Base-by-base conservation (phyloP, 1,140 invertebrate genomes). In the Drosophila kohkoa region DNA sequence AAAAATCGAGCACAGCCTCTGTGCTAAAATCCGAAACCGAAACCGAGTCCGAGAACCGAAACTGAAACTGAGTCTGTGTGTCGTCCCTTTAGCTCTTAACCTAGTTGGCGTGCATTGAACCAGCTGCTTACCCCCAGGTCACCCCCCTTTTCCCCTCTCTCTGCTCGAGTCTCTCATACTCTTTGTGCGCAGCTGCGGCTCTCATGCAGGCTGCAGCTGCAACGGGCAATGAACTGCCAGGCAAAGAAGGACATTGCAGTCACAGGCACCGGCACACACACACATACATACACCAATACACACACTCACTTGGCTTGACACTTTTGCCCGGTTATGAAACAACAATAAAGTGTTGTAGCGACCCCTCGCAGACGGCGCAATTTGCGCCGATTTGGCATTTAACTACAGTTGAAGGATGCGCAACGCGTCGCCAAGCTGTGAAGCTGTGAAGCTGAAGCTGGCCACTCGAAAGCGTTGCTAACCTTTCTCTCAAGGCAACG, bases 51-150 rank as follows among this genome's bases (percentile, higher is more conserved):
- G 32, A 38, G 35, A 63, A 30, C 63, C 28, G 38, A 52, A 41
- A 63, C 35, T 25, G 28, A 57, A 35, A 41, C 54, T 57, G 54
- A 41, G 54, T 57, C 20, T 25, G 20, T 25, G 20, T 25, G 20
- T 25, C 20, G 35, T 57, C 54, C 15, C 54, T 57, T 57, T 15
- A 67, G 55, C 67, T 78, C 77, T 81, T 83, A 88, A 89, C 85
- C 85, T 83, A 89, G 64, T 89, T 89, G 81, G 45, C 81, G 85
- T 81, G 46, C 85, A 71, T 89, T 89, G 85, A 88, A 88, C 85
- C 55, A 57, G 38, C 45, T 62, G 2, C 35, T 16, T 46, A 35
- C 51, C 25, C 46, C 54, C 62, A 57, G 1, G 16, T 13, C 46
- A 20, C 51, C 25, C 35, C 54, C 66, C 5, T 48, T 38, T 35